These are phyloP conservation scores for Thalassophryne amazonica DNA, from an alignment of 2,797 vertebrate genomes.

Conservation along the genomic window DNA sequence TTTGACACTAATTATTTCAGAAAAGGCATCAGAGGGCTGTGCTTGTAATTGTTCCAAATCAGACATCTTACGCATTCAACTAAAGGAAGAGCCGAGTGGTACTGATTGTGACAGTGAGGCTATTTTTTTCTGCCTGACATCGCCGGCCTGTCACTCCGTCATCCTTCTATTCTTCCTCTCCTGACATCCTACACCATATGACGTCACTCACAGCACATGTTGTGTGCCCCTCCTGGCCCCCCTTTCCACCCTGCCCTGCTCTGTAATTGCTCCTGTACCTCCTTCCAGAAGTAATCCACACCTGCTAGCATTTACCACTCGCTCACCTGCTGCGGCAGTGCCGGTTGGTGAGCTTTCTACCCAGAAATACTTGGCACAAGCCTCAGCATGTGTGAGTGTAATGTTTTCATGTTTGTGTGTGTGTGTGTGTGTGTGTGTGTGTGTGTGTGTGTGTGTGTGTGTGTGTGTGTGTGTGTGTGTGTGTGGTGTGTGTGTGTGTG, in stretches of 20 bases:
- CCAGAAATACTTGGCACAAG: constrained; percentile 50
- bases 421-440: too few relatives aligned
- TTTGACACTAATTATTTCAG: too few relatives aligned
- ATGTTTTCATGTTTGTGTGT: too few relatives aligned
- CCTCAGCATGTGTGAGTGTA: constrained; percentile 20
- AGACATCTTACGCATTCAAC: too few relatives aligned
- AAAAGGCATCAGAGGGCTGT: too few relatives aligned
- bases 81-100: too few relatives aligned
- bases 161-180: constrained; percentile 1
- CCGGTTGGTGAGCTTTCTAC: constrained; percentile 37
- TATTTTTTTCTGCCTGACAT: constrained; percentile 1
- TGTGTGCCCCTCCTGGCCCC: constrained; percentile 5
- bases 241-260: neutral
- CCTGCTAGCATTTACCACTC: constrained; percentile 2
- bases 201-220: constrained; percentile 29
- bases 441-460: neutral
- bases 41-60: too few relatives aligned
- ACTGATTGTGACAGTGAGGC: too few relatives aligned
- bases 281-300: constrained; percentile 19
- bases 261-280: neutral
- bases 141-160: constrained; percentile 9
- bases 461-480: constrained; percentile 5
- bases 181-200: constrained; percentile 34
- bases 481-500: constrained; percentile 15
- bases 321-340: constrained; percentile 30